Evolutionary conservation across 2,113 vertebrate genomes (phyloP), one percentile per base, ranked within the genome.

Genomic region (Hyla sarda): DNA sequence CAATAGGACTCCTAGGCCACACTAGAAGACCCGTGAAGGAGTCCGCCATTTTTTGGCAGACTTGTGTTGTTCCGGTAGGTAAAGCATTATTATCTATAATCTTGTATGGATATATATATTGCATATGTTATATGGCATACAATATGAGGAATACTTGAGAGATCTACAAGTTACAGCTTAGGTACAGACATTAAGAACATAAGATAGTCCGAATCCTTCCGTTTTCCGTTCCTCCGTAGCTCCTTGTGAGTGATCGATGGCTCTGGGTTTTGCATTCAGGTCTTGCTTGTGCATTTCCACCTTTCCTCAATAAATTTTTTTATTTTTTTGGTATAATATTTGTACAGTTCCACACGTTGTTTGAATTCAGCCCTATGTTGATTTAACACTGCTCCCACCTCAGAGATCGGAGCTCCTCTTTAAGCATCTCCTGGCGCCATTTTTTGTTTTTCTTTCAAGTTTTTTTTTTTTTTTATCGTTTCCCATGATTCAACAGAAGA

Each of bases 321-420:
- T 91, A 89, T 95, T 95, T 69, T 58, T 95, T 95, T 95, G 95
- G 95, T 95, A 95, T 95, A 93, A 90, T 94, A 92, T 94, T 95
- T 95, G 95, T 94, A 95, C 94, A 95, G 94, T 95, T 95, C 94
- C 95, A 95, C 94, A 93, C 93, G 92, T 93, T 94, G 93, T 95
- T 95, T 92, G 93, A 94, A 90, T 93, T 93, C 94, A 95, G 95
- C 95, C 95, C 95, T 95, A 93, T 94, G 93, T 94, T 71, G 93
- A 94, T 92, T 92, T 92, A 37, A 92, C 90, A 90, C 84, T 90
- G 92, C 93, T 93, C 91, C 93, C 88, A 91, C 62, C 89, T 85
- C 0, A 89, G 90, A 91, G 90, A 93, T 91, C 83, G 92, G 93
- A 93, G 92, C 92, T 92, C 91, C 93, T 92, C 89, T 88, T 50